Base-by-base conservation (phyloP, 1,140 invertebrate genomes). In the Hyphantria cunea region DNA sequence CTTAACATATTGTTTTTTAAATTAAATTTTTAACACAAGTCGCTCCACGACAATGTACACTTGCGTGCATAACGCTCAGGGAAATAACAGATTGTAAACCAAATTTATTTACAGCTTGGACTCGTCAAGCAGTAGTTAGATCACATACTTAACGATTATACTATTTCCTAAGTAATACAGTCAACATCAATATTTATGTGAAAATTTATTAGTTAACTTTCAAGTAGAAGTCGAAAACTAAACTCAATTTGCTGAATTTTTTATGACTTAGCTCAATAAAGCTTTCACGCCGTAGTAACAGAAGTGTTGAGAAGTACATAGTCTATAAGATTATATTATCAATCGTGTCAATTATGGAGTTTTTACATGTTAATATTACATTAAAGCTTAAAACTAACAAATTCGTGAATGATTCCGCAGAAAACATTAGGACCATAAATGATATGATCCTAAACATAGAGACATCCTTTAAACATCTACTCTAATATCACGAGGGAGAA, bases 381-480 rank as follows among this genome's bases (percentile, higher is more conserved):
- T 82, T 80, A 76, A 79, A 82, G 74, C 82, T 86, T 86, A 88
- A 64, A 64, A 72, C 80, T 82, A 85, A 82, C 69, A 82, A 88
- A 86, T 80, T 84, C 84, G 69, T 82, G 68, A 80, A 78, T 78
- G 53, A 63, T 74, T 71, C 56, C 62, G 66, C 59, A 47, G 64
- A 71, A 68, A 72, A 68, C 66, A 54, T 66, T 52, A 72, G 62
- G 47, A 69, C 58, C 25, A 51, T n/a, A n/a, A n/a, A n/a, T n/a
- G n/a, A n/a, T n/a, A n/a, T n/a, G n/a, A n/a, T n/a, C n/a, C n/a
- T n/a, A n/a, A n/a, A n/a, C n/a, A n/a, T 68, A 34, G 58, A 70
- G 59, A 72, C 13, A 51, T 72, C 62, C 59, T 71, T 74, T 17
- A 54, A 79, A 73, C 66, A 54, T 82, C 75, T 80, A 81, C 64